Conservation (phyloP, 37 sponge, comb jelly and placozoan genomes). For the Geodia barretti region DNA sequence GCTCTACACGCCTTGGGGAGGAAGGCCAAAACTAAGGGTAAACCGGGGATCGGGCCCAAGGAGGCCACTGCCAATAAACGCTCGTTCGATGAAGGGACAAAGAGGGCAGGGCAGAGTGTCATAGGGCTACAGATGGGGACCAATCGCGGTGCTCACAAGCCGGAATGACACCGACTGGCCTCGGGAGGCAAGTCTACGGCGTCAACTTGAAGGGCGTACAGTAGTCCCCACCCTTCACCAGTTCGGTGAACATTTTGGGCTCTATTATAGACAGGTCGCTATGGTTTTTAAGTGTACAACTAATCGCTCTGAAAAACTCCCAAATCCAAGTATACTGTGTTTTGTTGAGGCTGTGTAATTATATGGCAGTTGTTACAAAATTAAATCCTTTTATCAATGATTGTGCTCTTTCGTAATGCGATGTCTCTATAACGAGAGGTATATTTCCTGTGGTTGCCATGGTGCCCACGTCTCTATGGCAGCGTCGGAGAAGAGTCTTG, state of each 20-base stretch:
- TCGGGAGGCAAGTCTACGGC: constrained; percentile 47
- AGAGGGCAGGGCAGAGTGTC: constrained; percentile 58
- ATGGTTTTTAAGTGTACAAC: no score
- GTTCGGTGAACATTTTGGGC: no score
- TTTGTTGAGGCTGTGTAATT: no score
- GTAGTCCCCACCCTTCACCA: no score
- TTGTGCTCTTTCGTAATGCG: not conserved
- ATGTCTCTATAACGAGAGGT: not conserved
- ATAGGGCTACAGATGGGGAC: constrained; percentile 94
- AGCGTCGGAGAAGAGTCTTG: constrained; percentile 21
- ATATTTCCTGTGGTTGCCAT: constrained; percentile 21
- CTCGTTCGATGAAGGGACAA: constrained; percentile 60
- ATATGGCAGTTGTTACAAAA: no score
- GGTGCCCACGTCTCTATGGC: constrained; percentile 24
- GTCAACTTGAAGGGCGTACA: constrained; percentile 7
- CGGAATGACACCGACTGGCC: constrained; percentile 82
- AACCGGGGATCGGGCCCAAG: constrained; percentile 78
- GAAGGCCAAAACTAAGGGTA: constrained; percentile 40
- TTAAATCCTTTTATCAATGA: no score
- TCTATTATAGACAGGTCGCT: no score
- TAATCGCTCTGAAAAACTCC: no score
- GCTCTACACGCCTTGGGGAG: constrained; percentile 75
- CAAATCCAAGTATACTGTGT: no score
- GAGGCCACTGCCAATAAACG: constrained; percentile 67
- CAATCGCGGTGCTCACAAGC: constrained; percentile 91